phyloP scores from a whole-genome alignment of 2,888 invertebrate species.

The Leptarthrus brevirostris region DNA sequence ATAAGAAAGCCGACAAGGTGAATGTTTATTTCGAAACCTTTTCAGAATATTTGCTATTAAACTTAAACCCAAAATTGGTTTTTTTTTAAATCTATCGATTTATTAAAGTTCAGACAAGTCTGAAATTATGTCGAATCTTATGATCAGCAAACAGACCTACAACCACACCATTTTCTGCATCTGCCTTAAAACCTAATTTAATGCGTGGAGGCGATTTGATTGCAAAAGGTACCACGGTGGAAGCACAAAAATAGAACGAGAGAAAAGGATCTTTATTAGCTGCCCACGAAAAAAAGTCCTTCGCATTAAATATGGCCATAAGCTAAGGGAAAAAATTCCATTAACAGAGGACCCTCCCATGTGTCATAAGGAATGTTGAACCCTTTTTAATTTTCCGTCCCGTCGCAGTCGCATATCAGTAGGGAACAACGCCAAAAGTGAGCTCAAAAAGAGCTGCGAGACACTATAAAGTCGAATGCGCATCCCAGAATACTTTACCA shows the following conservation, averaged over 20 bases:
- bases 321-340: slow-evolving; percentile 56
- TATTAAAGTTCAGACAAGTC: too few species aligned
- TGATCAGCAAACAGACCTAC: too few species aligned
- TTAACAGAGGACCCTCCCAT: slow-evolving; percentile 58
- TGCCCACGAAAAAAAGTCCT: slow-evolving; percentile 6
- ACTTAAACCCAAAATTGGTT: too few species aligned
- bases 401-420: slow-evolving; percentile 36
- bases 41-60: too few species aligned
- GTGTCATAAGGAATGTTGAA: slow-evolving; percentile 57
- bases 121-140: too few species aligned
- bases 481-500: slow-evolving; percentile 43
- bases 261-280: slow-evolving; percentile 42
- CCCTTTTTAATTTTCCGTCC: slow-evolving; percentile 39
- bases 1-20: too few species aligned
- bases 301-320: slow-evolving; percentile 22
- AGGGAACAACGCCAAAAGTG: slow-evolving; percentile 26
- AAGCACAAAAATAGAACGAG: background rate
- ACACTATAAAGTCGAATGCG: slow-evolving; percentile 44
- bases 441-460: slow-evolving; percentile 31
- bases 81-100: too few species aligned
- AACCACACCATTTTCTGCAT: too few species aligned
- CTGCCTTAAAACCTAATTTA: too few species aligned
- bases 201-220: slow-evolving; percentile 13
- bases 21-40: too few species aligned
- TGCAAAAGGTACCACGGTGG: background rate